Evolutionary conservation across 2,888 invertebrate species (phyloP).

Genomic region (Parascotia fuliginaria): DNA sequence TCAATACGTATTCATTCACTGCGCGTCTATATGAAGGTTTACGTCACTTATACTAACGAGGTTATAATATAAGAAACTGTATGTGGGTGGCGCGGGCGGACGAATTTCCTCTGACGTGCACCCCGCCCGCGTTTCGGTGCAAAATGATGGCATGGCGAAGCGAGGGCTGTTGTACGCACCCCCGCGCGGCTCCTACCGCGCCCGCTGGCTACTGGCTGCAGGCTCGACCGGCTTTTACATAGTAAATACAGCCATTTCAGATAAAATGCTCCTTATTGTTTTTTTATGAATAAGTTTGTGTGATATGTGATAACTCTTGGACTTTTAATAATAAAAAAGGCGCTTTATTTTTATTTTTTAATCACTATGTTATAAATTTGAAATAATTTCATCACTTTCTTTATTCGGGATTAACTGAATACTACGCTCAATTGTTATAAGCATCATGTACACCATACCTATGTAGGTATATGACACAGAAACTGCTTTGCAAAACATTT

Average conservation of each 20-base stretch:
- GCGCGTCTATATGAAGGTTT: conserved; percentile 58
- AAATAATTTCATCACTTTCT: too few relatives aligned
- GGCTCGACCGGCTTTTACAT: conserved; percentile 56
- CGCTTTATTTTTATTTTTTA: neutral
- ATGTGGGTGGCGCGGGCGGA: conserved; percentile 50
- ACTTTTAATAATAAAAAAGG: neutral
- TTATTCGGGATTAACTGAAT: too few relatives aligned
- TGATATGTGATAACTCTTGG: conserved; percentile 4
- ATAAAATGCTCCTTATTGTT: conserved; percentile 42
- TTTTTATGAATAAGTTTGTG: conserved; percentile 13
- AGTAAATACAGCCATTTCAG: conserved; percentile 57
- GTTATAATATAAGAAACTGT: conserved; percentile 65
- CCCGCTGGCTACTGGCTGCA: conserved; percentile 68
- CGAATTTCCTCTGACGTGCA: conserved; percentile 61
- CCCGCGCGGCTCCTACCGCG: conserved; percentile 37
- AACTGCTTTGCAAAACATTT: too few relatives aligned
- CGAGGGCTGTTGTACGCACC: conserved; percentile 58
- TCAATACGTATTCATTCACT: conserved; percentile 53
- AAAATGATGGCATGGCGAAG: conserved; percentile 80
- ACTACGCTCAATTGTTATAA: too few relatives aligned
- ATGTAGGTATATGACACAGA: too few relatives aligned
- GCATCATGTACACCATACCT: too few relatives aligned
- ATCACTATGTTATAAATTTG: too few relatives aligned
- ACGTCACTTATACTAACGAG: conserved; percentile 77
- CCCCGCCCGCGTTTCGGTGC: conserved; percentile 69